Conservation (phyloP, 2,888 invertebrate genomes). For the Hypselothyrea guttata region DNA sequence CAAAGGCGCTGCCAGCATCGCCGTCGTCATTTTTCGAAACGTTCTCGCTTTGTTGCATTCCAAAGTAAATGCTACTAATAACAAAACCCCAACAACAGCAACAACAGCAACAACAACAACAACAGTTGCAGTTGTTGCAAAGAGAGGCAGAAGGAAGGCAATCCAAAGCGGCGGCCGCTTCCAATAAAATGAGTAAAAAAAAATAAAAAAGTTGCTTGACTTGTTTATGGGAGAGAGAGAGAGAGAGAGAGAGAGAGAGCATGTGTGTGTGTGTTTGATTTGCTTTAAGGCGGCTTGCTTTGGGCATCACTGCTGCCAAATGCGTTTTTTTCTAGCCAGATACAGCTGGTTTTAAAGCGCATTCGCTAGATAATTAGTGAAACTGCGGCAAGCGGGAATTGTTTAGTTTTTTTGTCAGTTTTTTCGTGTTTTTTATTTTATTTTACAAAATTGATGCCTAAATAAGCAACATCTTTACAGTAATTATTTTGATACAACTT, state of each 20-base stretch:
- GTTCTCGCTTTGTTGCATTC: conserved; percentile 78
- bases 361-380: too few relatives aligned
- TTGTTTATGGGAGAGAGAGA: conserved; percentile 58
- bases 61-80: conserved; percentile 79
- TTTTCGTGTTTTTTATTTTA: too few relatives aligned
- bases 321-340: too few relatives aligned
- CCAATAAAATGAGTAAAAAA: conserved; percentile 73
- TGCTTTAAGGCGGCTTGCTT: conserved; percentile 46
- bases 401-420: too few relatives aligned
- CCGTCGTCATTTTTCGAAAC: conserved; percentile 70
- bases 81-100: conserved; percentile 60
- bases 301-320: too few relatives aligned
- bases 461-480: too few relatives aligned
- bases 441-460: too few relatives aligned
- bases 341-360: too few relatives aligned
- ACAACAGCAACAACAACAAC: conserved; percentile 28
- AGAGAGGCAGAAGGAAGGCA: conserved; percentile 72
- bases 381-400: too few relatives aligned
- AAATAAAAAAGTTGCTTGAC: conserved; percentile 79
- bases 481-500: too few relatives aligned
- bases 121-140: conserved; percentile 52
- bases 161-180: conserved; percentile 68
- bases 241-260: conserved; percentile 18
- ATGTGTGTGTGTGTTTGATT: conserved; percentile 30
- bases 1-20: conserved; percentile 56